Evolutionary conservation across 2,797 vertebrate species (phyloP).

Genomic region (Hyperoplus immaculatus): DNA sequence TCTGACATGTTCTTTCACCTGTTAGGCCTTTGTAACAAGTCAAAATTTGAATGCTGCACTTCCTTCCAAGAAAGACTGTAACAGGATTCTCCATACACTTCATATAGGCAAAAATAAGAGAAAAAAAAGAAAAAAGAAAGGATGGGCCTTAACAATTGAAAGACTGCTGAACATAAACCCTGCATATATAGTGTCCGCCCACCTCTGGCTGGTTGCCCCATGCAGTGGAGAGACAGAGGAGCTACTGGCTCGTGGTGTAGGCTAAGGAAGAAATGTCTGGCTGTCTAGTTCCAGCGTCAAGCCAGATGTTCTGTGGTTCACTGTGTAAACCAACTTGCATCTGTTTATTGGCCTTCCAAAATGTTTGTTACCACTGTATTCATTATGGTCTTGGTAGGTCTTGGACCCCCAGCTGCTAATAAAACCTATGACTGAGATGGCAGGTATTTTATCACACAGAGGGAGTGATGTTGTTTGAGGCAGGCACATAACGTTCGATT

Average conservation of each 20-base stretch:
- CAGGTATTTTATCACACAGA: constrained; percentile 38
- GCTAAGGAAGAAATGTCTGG: constrained; percentile 87
- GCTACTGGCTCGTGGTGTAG: constrained; percentile 82
- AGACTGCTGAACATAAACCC: constrained; percentile 64
- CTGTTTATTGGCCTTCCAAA: constrained; percentile 89
- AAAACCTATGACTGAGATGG: constrained; percentile 21
- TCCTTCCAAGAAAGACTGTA: neutral
- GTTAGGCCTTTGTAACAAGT: neutral
- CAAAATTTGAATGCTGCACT: neutral
- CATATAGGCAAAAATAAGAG: neutral
- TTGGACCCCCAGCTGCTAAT: constrained; percentile 54
- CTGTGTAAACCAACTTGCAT: constrained; percentile 90
- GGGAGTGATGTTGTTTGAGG: neutral
- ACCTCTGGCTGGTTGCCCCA: constrained; percentile 71
- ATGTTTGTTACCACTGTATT: constrained; percentile 88
- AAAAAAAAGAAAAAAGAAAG: constrained; percentile 27
- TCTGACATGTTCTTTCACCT: constrained; percentile 13
- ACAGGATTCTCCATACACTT: neutral
- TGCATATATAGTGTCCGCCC: constrained; percentile 68
- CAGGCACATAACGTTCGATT: neutral
- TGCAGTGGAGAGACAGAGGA: constrained; percentile 70
- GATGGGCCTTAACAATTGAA: constrained; percentile 61
- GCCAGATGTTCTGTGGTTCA: constrained; percentile 92
- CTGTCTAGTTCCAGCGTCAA: constrained; percentile 91
- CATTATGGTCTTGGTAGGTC: constrained; percentile 83